Conservation (phyloP, 2,888 invertebrate genomes). For the Ptychoptera contaminata region DNA sequence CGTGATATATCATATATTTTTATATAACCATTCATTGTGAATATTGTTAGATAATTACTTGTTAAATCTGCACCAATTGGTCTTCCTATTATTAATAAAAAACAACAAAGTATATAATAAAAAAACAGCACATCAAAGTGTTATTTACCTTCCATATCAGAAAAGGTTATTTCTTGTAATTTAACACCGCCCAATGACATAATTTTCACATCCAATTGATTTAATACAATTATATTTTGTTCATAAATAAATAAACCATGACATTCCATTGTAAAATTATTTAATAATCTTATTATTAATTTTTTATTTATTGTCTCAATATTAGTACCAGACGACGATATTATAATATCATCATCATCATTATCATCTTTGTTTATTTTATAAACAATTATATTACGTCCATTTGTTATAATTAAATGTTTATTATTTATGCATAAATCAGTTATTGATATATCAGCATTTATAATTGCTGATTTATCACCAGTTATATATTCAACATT, state of each 20-base stretch:
- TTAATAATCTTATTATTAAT: constrained; percentile 24
- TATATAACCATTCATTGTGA: constrained; percentile 75
- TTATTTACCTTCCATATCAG: constrained; percentile 38
- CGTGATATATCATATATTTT: constrained; percentile 86
- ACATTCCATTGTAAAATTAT: constrained; percentile 27
- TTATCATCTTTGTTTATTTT: constrained; percentile 24
- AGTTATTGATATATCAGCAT: constrained; percentile 59
- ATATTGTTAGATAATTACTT: constrained; percentile 64
- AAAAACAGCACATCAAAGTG: neutral
- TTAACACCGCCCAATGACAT: constrained; percentile 30
- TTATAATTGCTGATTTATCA: constrained; percentile 33
- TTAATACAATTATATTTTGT: constrained; percentile 27
- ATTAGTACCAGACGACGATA: neutral
- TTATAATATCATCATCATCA: constrained; percentile 7
- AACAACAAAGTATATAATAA: neutral
- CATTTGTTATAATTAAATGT: constrained; percentile 66
- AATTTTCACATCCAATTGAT: constrained; percentile 22
- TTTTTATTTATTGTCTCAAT: constrained; percentile 10
- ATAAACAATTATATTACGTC: constrained; percentile 31
- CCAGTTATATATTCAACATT: constrained; percentile 43
- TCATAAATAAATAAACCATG: constrained; percentile 22
- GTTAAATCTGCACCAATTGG: constrained; percentile 78
- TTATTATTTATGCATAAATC: constrained; percentile 60
- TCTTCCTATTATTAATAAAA: constrained; percentile 46
- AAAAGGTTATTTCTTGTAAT: constrained; percentile 24